A percentile compares a stretch with the other conserved stretches of the same genome.
phyloP scores from a whole-genome alignment of 2,797 vertebrate species.

The Ctenosaura bakeri region DNA sequence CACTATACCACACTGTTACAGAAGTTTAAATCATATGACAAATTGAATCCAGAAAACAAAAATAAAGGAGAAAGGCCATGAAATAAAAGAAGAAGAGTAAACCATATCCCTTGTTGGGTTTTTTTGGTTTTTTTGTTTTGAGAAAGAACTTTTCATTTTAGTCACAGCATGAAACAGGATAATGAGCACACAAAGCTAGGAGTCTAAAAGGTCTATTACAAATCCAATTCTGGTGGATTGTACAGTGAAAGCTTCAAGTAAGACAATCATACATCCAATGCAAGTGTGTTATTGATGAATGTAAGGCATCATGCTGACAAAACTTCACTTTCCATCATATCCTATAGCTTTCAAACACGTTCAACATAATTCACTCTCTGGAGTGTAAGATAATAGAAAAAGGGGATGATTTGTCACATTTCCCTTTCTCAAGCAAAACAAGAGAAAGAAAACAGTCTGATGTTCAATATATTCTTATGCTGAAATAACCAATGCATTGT shows the following conservation, averaged over 20 bases:
- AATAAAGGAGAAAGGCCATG: not conserved
- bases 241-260: conserved; percentile 71
- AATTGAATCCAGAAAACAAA: conserved; percentile 45
- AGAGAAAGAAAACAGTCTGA: conserved; percentile 21
- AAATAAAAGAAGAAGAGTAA: conserved; percentile 23
- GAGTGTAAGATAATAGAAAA: conserved; percentile 48
- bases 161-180: conserved; percentile 73
- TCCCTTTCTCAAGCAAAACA: conserved; percentile 38
- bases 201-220: conserved; percentile 71
- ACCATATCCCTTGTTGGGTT: conserved; percentile 59
- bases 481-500: conserved; percentile 43
- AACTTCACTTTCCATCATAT: conserved; percentile 52
- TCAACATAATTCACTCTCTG: conserved; percentile 51
- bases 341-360: conserved; percentile 53
- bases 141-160: conserved; percentile 78
- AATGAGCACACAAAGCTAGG: conserved; percentile 74
- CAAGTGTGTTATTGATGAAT: conserved; percentile 69
- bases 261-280: conserved; percentile 72
- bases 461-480: conserved; percentile 39
- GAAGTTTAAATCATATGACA: conserved; percentile 28
- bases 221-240: conserved; percentile 79
- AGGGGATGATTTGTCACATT: conserved; percentile 33
- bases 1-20: not conserved
- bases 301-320: conserved; percentile 54
- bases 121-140: conserved; percentile 14